Base-by-base conservation (phyloP, 2,888 invertebrate species). In the Adelphocoris suturalis region DNA sequence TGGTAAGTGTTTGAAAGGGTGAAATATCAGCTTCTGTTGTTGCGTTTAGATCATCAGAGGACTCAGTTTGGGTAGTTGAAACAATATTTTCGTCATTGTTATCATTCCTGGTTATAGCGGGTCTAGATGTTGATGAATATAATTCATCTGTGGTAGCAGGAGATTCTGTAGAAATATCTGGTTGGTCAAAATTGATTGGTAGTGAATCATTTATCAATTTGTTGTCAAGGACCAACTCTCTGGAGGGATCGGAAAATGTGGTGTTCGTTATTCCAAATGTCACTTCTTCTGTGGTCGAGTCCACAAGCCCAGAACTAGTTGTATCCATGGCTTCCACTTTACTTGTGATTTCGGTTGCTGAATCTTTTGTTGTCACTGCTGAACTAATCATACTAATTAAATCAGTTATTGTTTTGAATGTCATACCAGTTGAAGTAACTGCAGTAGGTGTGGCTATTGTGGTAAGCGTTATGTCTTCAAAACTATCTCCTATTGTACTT, bases 381-480 rank as follows among this genome's bases (percentile, higher is more conserved):
- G 86, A 46, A 46, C 86, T 75, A 12, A 86, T 86, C 12, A 86
- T 13, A 23, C 28, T 23, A 19, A 86, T 86, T 19, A 86, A 75
- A 68, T 86, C 86, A 14, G 86, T 86, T 37, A 86, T 86, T 7
- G 86, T 86, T 7, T 46, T 75, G 47, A 86, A 86, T 23, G 68
- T 47, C 11, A 46, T 16, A 13, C 19, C n/a, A 75, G 46, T 75
- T 11, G 75, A 12, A 14, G 75, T 75, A 12, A 12, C 4, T 75
- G 46, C 46, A 16, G 81, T 80, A 12, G 55, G 46, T 27, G 57
- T 78, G 47, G 13, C 16, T 2, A 90, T 90, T 92, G 92, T 91
- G 92, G 90, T 86, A 91, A 91, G 92, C 92, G 91, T 91, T 91
- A 92, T 52, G 23, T 84, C 55, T n/a, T 27, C 55, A 19, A 46